Conservation (phyloP, 2,113 vertebrate genomes). For the Vulpes vulpes region DNA sequence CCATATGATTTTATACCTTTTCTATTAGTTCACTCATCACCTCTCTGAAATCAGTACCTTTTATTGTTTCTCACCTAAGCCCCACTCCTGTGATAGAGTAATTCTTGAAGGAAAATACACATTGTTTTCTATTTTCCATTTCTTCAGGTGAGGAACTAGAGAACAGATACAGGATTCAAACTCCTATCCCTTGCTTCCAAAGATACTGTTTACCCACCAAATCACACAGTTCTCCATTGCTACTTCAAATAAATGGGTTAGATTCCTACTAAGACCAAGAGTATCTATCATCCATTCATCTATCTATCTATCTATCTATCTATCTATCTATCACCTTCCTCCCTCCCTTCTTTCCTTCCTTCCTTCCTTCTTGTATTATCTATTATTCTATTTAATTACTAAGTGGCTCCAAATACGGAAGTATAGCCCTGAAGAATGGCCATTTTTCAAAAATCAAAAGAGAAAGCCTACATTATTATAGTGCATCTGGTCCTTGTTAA, state of each 20-base stretch:
- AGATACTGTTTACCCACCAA: background rate
- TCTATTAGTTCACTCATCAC: background rate
- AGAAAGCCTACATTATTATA: constrained; percentile 53
- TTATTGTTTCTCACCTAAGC: background rate
- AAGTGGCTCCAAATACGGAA: constrained; percentile 39
- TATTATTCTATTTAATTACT: background rate
- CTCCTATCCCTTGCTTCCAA: background rate
- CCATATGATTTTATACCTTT: background rate
- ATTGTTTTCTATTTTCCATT: background rate
- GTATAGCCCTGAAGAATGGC: background rate
- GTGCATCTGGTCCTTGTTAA: constrained; percentile 65
- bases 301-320: background rate
- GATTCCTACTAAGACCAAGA: background rate
- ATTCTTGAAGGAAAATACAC: background rate
- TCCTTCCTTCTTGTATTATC: background rate
- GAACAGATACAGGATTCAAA: background rate
- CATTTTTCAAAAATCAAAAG: constrained; percentile 61
- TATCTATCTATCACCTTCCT: background rate
- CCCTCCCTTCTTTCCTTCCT: background rate
- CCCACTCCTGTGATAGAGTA: background rate
- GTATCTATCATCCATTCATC: background rate
- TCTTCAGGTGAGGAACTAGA: background rate
- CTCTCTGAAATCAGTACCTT: background rate
- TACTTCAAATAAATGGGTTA: constrained; percentile 26
- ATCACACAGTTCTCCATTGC: background rate